Evolutionary conservation across 2,888 invertebrate species (phyloP).

Genomic region (Apeira syringaria): DNA sequence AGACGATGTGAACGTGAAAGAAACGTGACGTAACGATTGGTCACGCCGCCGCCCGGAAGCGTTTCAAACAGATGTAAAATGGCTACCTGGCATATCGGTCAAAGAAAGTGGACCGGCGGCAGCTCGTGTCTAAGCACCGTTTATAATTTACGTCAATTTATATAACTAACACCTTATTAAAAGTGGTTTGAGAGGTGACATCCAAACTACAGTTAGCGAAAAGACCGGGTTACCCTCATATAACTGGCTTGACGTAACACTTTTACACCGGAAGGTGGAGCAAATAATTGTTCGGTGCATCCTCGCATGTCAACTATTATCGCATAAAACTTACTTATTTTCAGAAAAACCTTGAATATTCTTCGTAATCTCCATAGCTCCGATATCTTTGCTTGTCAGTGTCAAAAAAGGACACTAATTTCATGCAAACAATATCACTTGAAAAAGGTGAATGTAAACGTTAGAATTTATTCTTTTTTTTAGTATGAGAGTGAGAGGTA

Average conservation of each 20-base stretch:
- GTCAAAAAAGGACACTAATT: background rate
- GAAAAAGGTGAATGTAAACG: too few species aligned
- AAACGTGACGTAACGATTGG: conserved; percentile 42
- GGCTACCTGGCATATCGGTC: conserved; percentile 44
- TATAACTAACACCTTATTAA: conserved; percentile 70
- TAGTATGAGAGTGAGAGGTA: background rate
- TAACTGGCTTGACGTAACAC: conserved; percentile 57
- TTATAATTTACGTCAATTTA: conserved; percentile 68
- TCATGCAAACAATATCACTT: too few species aligned
- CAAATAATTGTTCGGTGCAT: too few species aligned
- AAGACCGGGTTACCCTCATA: conserved; percentile 76
- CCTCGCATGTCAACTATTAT: too few species aligned
- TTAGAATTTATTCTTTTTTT: too few species aligned
- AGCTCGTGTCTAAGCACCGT: conserved; percentile 47
- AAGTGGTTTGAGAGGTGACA: conserved; percentile 60
- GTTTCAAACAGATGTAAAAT: conserved; percentile 43
- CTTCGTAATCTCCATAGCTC: conserved; percentile 1
- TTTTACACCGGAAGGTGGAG: conserved; percentile 49
- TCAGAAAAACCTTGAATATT: background rate
- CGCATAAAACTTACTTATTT: too few species aligned
- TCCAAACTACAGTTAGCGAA: conserved; percentile 70
- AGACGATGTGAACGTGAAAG: conserved; percentile 29
- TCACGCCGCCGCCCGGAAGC: conserved; percentile 34
- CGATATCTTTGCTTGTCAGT: background rate
- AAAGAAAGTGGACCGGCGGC: conserved; percentile 62